These are phyloP conservation scores for Ptilorrhoa leucosticta DNA, from an alignment of 2,113 vertebrate genomes.

Conservation along the genomic window DNA sequence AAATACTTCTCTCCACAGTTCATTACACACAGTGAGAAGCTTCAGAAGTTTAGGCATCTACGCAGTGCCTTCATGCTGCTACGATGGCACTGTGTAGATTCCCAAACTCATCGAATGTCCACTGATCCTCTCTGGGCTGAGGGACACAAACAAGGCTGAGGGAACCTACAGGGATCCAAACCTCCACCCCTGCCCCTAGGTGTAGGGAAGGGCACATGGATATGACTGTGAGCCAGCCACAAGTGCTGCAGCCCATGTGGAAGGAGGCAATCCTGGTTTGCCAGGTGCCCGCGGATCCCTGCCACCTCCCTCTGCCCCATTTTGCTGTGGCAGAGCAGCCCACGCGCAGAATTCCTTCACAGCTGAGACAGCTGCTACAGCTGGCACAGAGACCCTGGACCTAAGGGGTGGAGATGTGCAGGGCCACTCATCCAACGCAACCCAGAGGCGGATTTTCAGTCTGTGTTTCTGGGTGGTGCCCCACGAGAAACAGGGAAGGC, in stretches of 20 bases:
- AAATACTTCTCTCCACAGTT: neutral
- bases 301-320: neutral
- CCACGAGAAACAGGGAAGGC: neutral
- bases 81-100: neutral
- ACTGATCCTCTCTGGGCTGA: neutral
- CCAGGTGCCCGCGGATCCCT: neutral
- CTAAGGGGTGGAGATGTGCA: neutral
- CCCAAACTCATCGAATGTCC: neutral
- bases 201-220: neutral
- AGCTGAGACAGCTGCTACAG: neutral
- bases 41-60: neutral
- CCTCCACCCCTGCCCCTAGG: neutral
- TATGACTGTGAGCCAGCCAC: fast-evolving
- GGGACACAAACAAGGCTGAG: fast-evolving
- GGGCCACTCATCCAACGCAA: neutral
- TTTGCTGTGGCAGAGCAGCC: neutral
- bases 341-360: fast-evolving
- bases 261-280: neutral
- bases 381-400: neutral
- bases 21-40: neutral
- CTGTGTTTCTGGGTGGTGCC: neutral
- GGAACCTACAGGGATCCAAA: neutral
- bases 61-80: neutral
- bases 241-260: neutral
- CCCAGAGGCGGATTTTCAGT: fast-evolving